These are phyloP conservation scores for Artibeus jamaicensis DNA, from an alignment of 2,797 vertebrate genomes.

Conservation along the genomic window DNA sequence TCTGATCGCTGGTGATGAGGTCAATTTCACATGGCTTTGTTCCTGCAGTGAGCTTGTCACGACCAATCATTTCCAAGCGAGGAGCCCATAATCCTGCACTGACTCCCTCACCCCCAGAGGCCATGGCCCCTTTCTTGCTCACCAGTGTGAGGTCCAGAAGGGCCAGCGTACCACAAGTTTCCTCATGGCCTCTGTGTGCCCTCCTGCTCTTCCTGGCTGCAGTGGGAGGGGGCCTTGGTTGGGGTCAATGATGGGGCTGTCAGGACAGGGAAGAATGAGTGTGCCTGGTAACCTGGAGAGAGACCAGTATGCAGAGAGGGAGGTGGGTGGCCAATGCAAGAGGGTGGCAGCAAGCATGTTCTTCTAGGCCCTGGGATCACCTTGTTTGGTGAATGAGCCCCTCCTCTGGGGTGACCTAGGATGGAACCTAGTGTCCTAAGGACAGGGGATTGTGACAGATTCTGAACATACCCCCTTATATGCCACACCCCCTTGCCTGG, in stretches of 20 bases:
- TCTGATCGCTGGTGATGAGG: slow-evolving; percentile 82
- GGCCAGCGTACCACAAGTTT: slow-evolving; percentile 54
- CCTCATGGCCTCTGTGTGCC: slow-evolving; percentile 60
- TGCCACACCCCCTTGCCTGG: not conserved
- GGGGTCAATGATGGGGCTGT: slow-evolving; percentile 35
- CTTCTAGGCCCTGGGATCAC: not conserved
- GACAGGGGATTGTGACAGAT: not conserved
- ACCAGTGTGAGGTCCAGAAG: slow-evolving; percentile 63
- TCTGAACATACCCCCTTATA: not conserved
- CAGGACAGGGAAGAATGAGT: not conserved
- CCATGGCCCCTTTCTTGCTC: slow-evolving; percentile 69
- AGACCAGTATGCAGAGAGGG: not conserved
- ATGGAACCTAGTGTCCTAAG: not conserved
- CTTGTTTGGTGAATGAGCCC: not conserved
- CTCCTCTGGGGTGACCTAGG: not conserved
- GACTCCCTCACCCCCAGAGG: slow-evolving; percentile 66
- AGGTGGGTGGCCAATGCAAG: not conserved
- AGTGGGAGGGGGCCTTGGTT: not conserved
- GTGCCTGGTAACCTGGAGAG: not conserved
- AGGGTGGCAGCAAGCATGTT: not conserved
- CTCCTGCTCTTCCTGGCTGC: slow-evolving; percentile 37
- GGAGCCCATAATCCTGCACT: slow-evolving; percentile 63
- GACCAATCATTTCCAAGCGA: slow-evolving; percentile 79
- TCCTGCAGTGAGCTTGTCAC: slow-evolving; percentile 79
- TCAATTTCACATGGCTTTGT: slow-evolving; percentile 82